Evolutionary conservation across 2,113 vertebrate species (phyloP), one percentile per base, ranked within the genome.

Genomic region (Petrocephalus zakoni): DNA sequence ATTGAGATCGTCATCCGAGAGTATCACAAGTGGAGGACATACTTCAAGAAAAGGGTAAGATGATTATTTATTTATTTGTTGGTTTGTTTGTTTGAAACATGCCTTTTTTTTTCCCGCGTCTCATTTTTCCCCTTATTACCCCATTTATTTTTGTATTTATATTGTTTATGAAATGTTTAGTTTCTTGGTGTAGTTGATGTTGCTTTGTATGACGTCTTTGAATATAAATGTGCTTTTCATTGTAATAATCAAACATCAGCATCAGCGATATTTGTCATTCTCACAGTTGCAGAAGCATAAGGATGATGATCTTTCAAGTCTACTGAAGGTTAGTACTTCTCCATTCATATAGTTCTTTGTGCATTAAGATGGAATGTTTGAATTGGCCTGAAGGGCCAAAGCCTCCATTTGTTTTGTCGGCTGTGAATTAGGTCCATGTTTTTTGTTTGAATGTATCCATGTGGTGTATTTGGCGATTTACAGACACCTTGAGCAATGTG

Each of bases 1-100:
- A 99, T 99, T 88, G 97, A 99, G 95, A 97, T 99, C 2, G 97
- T 98, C 88, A 97, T 99, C 90, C 94, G 97, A 92, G 98, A 99
- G 88, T 99, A 99, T 91, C 98, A 99, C 95, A 99, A 99, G 93
- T 99, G 98, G 98, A 97, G 98, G 91, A 97, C 98, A 0, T 99
- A 99, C 94, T 99, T 99, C 93, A 99, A 99, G 93, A 99, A 99
- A 94, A 97, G 98, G 96, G 98, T 99, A 95, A 13, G 34, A 53
- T 90, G 29, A 78, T 91, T 89, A 42, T 42, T 42, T 42, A 42
- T 42, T 42, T 42, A 42, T 42, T 1, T 42, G 3, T 42, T 42
- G 1, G 3, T 42, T 42, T n/a, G n/a, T 53, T 49, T 52, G n/a
- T 58, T 61, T 25, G 9, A 25, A 61, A 72, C 7, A 19, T 78